phyloP scores from a whole-genome alignment of 1,140 invertebrate species.

The Papilio machaon region DNA sequence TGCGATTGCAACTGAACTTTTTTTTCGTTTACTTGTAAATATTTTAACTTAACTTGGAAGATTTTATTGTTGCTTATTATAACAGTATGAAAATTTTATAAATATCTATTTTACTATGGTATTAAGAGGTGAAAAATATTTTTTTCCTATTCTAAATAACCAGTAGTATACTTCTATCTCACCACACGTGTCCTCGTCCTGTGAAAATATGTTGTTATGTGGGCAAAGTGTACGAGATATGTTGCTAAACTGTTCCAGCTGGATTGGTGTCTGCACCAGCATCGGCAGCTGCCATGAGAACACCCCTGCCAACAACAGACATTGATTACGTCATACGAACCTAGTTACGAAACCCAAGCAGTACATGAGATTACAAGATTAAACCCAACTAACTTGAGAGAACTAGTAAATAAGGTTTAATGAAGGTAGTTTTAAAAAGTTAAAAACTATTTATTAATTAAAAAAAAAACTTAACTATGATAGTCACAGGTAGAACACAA shows the following conservation, averaged over 20 bases:
- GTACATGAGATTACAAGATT: too few species aligned
- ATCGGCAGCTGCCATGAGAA: constrained; percentile 88
- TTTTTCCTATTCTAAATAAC: background rate
- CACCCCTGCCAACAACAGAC: constrained; percentile 66
- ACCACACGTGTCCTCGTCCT: constrained; percentile 69
- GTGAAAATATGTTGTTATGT: constrained; percentile 79
- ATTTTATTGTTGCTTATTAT: too few species aligned
- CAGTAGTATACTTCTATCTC: constrained; percentile 39
- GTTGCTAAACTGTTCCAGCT: constrained; percentile 80
- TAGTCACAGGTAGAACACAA: too few species aligned
- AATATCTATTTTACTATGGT: too few species aligned
- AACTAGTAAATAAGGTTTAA: too few species aligned
- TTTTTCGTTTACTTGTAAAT: background rate
- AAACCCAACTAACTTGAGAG: too few species aligned
- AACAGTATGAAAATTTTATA: too few species aligned
- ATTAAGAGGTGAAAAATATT: too few species aligned
- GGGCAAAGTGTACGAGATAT: constrained; percentile 86
- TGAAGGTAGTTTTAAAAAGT: too few species aligned
- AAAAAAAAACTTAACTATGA: too few species aligned
- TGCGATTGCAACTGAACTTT: background rate
- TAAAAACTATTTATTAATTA: too few species aligned
- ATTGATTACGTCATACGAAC: too few species aligned
- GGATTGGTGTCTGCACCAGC: constrained; percentile 79
- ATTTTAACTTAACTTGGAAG: background rate
- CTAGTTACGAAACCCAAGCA: constrained; percentile 45